A percentile compares a stretch with the other conserved stretches of the same genome.
Evolutionary conservation across 2,888 invertebrate genomes (phyloP).

Genomic region (Poecilobothrus nobilitatus): DNA sequence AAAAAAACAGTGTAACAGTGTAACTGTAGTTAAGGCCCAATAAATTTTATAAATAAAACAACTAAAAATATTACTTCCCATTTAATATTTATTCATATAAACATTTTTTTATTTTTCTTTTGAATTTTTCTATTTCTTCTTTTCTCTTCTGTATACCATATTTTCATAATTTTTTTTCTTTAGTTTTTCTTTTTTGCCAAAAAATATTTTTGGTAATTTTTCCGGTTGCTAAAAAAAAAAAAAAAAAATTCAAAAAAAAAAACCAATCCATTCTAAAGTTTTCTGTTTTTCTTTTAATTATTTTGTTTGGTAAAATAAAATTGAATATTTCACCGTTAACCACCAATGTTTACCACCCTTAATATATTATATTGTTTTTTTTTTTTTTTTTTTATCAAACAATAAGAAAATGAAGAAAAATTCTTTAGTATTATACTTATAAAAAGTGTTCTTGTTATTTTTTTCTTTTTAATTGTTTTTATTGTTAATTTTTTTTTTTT

Average conservation of each 20-base stretch:
- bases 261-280: no score
- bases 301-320: neutral
- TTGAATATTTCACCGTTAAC: neutral
- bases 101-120: no score
- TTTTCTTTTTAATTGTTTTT: neutral
- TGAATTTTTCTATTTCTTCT: neutral
- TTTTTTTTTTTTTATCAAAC: neutral
- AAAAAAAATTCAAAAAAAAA: neutral
- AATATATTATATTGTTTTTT: no score
- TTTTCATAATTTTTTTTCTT: neutral
- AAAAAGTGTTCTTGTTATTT: neutral
- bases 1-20: no score
- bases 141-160: no score
- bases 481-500: neutral
- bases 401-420: neutral
- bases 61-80: neutral
- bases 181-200: neutral
- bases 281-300: no score
- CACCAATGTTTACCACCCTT: no score
- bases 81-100: no score
- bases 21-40: neutral
- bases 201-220: slow-evolving; percentile 6
- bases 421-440: neutral
- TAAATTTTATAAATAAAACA: neutral
- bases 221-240: neutral